Base-by-base conservation (phyloP, 2,888 invertebrate genomes). In the Nemapogon koenigi region DNA sequence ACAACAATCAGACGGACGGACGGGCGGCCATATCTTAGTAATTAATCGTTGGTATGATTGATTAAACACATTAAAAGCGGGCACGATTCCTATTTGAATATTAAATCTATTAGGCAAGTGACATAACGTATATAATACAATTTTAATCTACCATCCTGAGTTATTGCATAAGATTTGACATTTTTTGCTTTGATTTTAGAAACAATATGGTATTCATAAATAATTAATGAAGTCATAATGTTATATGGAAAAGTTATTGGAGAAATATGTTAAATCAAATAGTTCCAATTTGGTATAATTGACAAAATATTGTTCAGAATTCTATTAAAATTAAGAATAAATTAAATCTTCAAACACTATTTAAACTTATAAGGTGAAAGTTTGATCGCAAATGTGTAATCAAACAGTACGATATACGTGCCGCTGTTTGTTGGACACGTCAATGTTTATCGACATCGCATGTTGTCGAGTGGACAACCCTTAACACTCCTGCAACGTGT, bases 1-100 rank as follows among this genome's bases (percentile, higher is more conserved):
- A 44, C 44, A 56, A 65, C 66, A 64, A 64, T 63, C 62, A 53
- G 47, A 61, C 49, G 53, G 53, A 59, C 56, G 57, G 56, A 65
- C 59, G 55, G 58, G 57, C 57, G 53, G 55, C 57, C 69, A 56
- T 76, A 76, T 76, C 76, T 70, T 47, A 59, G 68, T 75, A 78
- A 78, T 76, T 78, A 78, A 78, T 78, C 76, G 75, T 67, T 55
- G 55, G 61, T 67, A 70, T 76, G 78, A 78, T 78, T 76, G 76
- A 78, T 78, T 78, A 72, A 76, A 67, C 59, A 65, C 75, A 76
- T 76, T 75, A 72, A 62, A 65, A 51, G 54, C 61, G 59, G 58
- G 66, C 76, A 76, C 75, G 78, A 75, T 59, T 70, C 61, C 59
- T 55, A 75, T 78, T 75, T 73, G 62, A 75, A 78, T 76, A 72